Evolutionary conservation across 1,140 invertebrate species (phyloP).

Genomic region (Varroa destructor): DNA sequence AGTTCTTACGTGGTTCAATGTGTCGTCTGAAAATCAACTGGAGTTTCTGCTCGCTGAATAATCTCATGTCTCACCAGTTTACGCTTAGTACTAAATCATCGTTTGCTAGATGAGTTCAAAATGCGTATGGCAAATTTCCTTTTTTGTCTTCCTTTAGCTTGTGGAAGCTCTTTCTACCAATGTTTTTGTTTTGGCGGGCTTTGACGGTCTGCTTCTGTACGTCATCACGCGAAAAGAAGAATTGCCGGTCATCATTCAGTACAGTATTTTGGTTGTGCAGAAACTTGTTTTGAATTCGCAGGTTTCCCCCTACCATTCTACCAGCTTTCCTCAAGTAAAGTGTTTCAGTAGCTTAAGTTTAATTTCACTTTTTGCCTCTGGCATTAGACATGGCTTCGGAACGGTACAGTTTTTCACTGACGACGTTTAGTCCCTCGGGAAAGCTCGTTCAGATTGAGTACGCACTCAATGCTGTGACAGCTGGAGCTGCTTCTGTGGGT

Average conservation of each 20-base stretch:
- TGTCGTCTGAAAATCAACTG: no score
- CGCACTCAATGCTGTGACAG: conserved; percentile 93
- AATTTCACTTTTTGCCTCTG: conserved; percentile 12
- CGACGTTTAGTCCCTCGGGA: conserved; percentile 96
- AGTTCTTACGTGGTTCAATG: no score
- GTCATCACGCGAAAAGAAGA: neutral
- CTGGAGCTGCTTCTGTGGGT: conserved; percentile 95
- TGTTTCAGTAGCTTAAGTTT: no score
- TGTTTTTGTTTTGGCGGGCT: neutral
- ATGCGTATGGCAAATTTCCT: no score
- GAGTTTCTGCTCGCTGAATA: no score
- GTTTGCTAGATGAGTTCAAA: no score
- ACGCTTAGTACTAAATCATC: no score
- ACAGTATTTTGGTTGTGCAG: neutral
- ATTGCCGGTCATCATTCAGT: conserved; percentile 24
- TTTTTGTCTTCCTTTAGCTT: no score
- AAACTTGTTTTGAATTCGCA: no score
- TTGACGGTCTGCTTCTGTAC: neutral
- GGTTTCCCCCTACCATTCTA: no score
- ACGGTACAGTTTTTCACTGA: conserved; percentile 93
- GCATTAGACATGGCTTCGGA: conserved; percentile 63
- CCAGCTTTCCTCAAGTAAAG: no score
- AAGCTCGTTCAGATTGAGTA: conserved; percentile 99
- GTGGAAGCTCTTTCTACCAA: neutral
- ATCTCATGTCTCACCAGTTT: no score